These are phyloP conservation scores for Amaurobius ferox DNA, from an alignment of 2,888 invertebrate genomes.

Conservation along the genomic window DNA sequence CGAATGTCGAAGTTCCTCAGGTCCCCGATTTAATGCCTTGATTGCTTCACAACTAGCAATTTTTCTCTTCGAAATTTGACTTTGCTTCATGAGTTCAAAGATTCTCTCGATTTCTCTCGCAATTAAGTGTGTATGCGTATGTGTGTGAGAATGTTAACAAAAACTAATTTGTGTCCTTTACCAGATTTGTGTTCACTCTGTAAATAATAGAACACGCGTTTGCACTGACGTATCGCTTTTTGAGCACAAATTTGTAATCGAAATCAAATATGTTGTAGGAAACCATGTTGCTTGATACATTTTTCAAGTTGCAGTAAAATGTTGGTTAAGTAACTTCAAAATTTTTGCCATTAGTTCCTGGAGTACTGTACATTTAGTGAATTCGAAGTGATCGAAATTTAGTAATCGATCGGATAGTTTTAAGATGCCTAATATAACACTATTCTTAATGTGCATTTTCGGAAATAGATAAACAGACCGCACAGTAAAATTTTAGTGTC, in stretches of 20 bases:
- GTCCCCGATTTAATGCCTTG: neutral
- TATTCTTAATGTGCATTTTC: too few relatives aligned
- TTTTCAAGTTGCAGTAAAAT: neutral
- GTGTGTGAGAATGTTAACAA: neutral
- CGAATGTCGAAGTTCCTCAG: neutral
- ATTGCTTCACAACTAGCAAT: slow-evolving; percentile 14
- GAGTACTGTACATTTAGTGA: too few relatives aligned
- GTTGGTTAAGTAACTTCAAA: neutral
- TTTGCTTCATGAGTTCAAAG: neutral
- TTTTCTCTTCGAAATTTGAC: slow-evolving; percentile 9
- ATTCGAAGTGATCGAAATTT: too few relatives aligned
- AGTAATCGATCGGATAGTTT: too few relatives aligned
- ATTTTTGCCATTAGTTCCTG: too few relatives aligned
- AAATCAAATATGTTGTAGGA: neutral
- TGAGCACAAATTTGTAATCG: neutral
- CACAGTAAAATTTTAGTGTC: too few relatives aligned
- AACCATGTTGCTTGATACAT: neutral
- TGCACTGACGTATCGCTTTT: neutral
- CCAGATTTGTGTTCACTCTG: slow-evolving; percentile 15
- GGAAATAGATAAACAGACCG: too few relatives aligned
- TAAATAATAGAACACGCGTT: neutral
- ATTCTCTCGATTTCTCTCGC: neutral
- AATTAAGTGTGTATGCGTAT: neutral
- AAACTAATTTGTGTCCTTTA: neutral
- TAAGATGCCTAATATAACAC: too few relatives aligned